Evolutionary conservation across 2,888 invertebrate genomes (phyloP).

Genomic region (Cheilosia grossa): DNA sequence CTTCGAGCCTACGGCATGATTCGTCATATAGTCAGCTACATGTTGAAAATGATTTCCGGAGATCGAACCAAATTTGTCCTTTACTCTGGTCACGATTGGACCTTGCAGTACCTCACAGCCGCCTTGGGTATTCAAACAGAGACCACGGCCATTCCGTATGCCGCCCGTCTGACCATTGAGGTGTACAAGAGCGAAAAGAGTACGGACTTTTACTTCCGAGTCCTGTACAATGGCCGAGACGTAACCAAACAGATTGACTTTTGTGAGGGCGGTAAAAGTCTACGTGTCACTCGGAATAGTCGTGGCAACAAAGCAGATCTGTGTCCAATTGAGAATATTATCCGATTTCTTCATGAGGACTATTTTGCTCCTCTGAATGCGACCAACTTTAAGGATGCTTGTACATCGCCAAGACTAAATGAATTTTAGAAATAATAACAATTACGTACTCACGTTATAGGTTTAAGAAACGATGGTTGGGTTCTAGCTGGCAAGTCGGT

Average conservation of each 20-base stretch:
- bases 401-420: slow-evolving; percentile 83
- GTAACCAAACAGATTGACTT: slow-evolving; percentile 92
- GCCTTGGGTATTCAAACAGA: slow-evolving; percentile 87
- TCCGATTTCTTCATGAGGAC: slow-evolving; percentile 93
- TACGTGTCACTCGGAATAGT: slow-evolving; percentile 84
- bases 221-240: slow-evolving; percentile 94
- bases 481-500: neutral
- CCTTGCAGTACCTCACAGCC: slow-evolving; percentile 91
- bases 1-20: slow-evolving; percentile 92
- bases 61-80: slow-evolving; percentile 89
- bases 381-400: slow-evolving; percentile 95
- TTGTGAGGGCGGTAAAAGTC: slow-evolving; percentile 87
- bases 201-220: slow-evolving; percentile 90
- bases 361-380: slow-evolving; percentile 92
- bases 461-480: neutral
- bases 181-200: slow-evolving; percentile 89
- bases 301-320: slow-evolving; percentile 85
- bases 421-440: slow-evolving; percentile 78
- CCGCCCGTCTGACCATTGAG: slow-evolving; percentile 94
- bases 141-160: slow-evolving; percentile 90
- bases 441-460: neutral
- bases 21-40: slow-evolving; percentile 91
- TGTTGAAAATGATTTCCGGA: slow-evolving; percentile 91
- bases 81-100: slow-evolving; percentile 96
- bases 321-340: slow-evolving; percentile 94